Evolutionary conservation across 1,140 invertebrate species (phyloP).

Genomic region (Forficula auricularia): DNA sequence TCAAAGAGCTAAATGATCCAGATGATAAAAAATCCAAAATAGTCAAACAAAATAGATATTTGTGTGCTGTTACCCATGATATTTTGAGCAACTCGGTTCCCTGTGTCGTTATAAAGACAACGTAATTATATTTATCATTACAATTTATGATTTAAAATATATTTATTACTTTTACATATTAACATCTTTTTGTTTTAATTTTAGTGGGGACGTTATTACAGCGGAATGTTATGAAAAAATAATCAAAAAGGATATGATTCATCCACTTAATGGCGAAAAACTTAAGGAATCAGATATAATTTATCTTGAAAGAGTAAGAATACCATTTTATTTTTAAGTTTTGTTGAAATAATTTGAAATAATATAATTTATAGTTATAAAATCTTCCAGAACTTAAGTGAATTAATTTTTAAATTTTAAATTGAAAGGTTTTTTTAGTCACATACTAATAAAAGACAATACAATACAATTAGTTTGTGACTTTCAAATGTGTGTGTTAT

Average conservation of each 20-base stretch:
- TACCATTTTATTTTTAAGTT: constrained; percentile 7
- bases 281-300: constrained; percentile 90
- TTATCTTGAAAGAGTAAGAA: constrained; percentile 59
- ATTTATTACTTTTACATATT: not conserved
- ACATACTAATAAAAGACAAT: too few species aligned
- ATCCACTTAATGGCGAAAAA: constrained; percentile 77
- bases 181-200: constrained; percentile 18
- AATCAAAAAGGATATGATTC: constrained; percentile 92
- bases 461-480: too few species aligned
- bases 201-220: constrained; percentile 85
- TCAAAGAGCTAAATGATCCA: constrained; percentile 73
- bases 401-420: too few species aligned
- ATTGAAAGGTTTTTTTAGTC: too few species aligned
- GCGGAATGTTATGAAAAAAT: constrained; percentile 92
- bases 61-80: constrained; percentile 95
- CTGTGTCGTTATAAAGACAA: constrained; percentile 76
- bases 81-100: constrained; percentile 85
- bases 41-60: constrained; percentile 75
- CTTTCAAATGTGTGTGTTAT: too few species aligned
- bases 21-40: constrained; percentile 67
- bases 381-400: too few species aligned
- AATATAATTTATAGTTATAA: constrained; percentile 10
- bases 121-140: constrained; percentile 40
- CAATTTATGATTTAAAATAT: too few species aligned
- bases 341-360: constrained; percentile 11